Conservation (phyloP, 2,888 invertebrate genomes). For the Bellardia bayeri region DNA sequence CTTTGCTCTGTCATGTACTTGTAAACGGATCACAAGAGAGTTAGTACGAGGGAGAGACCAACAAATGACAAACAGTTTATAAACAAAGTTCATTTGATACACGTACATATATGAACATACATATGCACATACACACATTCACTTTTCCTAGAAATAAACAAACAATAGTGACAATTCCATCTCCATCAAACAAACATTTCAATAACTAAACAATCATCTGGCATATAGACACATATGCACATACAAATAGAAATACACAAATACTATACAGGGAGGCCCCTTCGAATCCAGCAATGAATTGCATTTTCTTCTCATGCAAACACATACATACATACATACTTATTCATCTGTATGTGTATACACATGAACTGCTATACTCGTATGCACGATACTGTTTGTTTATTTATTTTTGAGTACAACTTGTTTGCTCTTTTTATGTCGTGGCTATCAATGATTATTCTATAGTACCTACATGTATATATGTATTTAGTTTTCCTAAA, state of each 20-base stretch:
- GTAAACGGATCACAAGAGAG: slow-evolving; percentile 51
- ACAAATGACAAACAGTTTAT: slow-evolving; percentile 64
- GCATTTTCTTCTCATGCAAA: slow-evolving; percentile 2
- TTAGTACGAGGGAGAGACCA: slow-evolving; percentile 34
- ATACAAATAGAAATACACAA: neutral
- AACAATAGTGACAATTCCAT: slow-evolving; percentile 69
- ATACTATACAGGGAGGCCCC: too few species aligned
- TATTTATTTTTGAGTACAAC: neutral
- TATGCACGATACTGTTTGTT: neutral
- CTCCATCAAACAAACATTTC: slow-evolving; percentile 66
- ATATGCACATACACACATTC: neutral
- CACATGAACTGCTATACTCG: neutral
- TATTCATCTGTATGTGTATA: neutral
- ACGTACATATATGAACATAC: neutral
- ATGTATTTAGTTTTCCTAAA: neutral
- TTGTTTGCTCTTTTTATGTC: neutral
- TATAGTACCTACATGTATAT: neutral
- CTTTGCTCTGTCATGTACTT: slow-evolving; percentile 32
- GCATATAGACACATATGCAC: neutral
- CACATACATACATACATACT: neutral
- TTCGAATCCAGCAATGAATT: slow-evolving; percentile 1
- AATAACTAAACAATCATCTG: slow-evolving; percentile 53
- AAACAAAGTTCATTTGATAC: slow-evolving; percentile 41
- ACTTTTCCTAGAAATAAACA: slow-evolving; percentile 37
- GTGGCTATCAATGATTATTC: neutral